Conservation (phyloP, 2,888 invertebrate genomes). For the Platycheirus rosarum region DNA sequence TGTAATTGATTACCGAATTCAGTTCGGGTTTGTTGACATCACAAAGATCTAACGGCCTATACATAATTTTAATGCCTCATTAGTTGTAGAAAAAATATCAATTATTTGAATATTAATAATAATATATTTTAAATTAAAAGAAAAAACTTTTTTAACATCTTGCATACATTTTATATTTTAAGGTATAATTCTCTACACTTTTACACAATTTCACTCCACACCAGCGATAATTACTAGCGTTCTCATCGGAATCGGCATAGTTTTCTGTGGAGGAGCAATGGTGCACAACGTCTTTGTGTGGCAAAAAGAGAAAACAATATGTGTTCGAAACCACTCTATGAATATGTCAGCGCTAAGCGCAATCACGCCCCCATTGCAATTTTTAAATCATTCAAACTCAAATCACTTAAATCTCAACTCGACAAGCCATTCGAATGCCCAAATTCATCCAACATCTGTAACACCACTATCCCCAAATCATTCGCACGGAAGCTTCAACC, state of each 20-base stretch:
- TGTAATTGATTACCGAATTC: too few species aligned
- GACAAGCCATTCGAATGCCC: conserved; percentile 75
- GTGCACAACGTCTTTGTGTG: conserved; percentile 97
- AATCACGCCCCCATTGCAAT: conserved; percentile 68
- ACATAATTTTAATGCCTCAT: too few species aligned
- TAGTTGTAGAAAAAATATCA: too few species aligned
- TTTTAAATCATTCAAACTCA: conserved; percentile 51
- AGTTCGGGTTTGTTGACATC: too few species aligned
- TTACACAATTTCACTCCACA: conserved; percentile 95
- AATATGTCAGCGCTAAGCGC: conserved; percentile 66
- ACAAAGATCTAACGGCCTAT: too few species aligned
- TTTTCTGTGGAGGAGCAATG: conserved; percentile 96
- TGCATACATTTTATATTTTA: conserved; percentile 77
- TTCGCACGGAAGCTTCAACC: conserved; percentile 82
- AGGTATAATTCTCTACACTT: conserved; percentile 96
- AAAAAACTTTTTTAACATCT: too few species aligned
- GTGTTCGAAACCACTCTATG: conserved; percentile 84
- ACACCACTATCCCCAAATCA: conserved; percentile 82
- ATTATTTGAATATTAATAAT: too few species aligned
- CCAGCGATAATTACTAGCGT: conserved; percentile 95
- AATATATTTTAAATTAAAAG: too few species aligned
- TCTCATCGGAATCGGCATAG: conserved; percentile 94
- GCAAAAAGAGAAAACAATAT: conserved; percentile 94
- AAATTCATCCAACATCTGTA: conserved; percentile 81
- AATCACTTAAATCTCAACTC: conserved; percentile 69